Percentiles rank a stretch among this genome's conserved stretches.
phyloP scores from a whole-genome alignment of 1,140 invertebrate species.

The Drosophila lacteicornis region DNA sequence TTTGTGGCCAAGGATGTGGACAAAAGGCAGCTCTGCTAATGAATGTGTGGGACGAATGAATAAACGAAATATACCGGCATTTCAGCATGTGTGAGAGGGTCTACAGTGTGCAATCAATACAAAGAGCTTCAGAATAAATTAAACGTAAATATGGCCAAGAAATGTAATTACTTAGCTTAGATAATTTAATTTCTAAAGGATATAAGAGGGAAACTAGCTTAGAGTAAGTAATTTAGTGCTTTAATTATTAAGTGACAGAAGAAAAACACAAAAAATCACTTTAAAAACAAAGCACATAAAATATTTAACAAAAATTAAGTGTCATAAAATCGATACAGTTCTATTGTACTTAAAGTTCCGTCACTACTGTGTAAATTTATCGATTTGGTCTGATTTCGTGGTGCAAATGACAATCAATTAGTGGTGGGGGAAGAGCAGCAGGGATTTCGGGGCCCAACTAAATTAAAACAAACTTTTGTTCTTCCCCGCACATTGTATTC shows the following conservation, averaged over 20 bases:
- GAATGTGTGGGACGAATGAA: conserved; percentile 29
- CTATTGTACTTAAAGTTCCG: neutral
- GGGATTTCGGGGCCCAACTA: conserved; percentile 3
- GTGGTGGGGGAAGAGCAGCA: neutral
- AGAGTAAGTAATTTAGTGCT: neutral
- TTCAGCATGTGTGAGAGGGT: conserved; percentile 1
- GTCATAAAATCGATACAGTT: neutral
- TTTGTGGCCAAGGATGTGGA: conserved; percentile 44
- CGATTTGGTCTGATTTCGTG: conserved; percentile 13
- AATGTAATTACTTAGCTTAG: neutral
- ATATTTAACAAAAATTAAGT: neutral
- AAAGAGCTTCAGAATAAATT: neutral
- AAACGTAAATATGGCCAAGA: conserved; percentile 7
- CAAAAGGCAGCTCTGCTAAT: conserved; percentile 28
- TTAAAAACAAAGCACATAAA: neutral
- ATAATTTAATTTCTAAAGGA: neutral
- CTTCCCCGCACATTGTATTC: conserved; percentile 22
- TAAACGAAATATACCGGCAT: conserved; percentile 2
- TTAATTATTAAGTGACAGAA: neutral
- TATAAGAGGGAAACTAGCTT: neutral
- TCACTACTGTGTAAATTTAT: conserved; percentile 2
- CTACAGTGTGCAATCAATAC: conserved; percentile 21
- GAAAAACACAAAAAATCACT: conserved; percentile 1
- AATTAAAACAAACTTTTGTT: conserved; percentile 44
- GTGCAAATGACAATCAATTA: conserved; percentile 32